Conservation (phyloP, 2,888 invertebrate species). For the Lottia gigantea region DNA sequence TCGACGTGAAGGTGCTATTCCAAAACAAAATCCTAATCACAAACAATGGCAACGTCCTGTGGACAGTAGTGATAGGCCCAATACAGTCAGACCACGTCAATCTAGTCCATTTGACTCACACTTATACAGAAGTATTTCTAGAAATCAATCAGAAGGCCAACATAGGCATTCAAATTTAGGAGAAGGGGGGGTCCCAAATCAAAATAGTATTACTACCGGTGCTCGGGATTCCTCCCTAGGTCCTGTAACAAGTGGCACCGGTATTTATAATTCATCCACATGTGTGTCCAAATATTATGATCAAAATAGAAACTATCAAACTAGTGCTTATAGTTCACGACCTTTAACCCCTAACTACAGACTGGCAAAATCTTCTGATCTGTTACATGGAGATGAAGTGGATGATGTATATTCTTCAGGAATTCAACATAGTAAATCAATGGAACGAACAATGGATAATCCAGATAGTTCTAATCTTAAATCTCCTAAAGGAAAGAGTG, state of each 20-base stretch:
- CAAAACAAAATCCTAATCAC: constrained; percentile 29
- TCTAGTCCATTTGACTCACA: constrained; percentile 18
- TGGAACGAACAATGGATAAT: constrained; percentile 3
- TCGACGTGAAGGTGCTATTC: constrained; percentile 34
- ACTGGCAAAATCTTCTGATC: constrained; percentile 2
- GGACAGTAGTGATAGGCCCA: background rate
- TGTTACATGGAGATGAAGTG: background rate
- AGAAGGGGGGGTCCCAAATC: constrained; percentile 47
- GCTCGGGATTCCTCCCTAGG: constrained; percentile 39
- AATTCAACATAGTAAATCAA: background rate
- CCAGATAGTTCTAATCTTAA: background rate
- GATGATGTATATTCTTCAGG: background rate
- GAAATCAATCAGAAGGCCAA: background rate
- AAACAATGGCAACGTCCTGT: constrained; percentile 1
- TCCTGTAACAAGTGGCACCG: constrained; percentile 28
- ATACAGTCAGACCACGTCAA: background rate
- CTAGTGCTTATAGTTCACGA: constrained; percentile 1
- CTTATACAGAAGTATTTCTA: constrained; percentile 13
- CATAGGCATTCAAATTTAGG: constrained; percentile 41
- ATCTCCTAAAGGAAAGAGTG: background rate
- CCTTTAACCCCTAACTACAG: constrained; percentile 7
- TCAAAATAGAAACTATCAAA: constrained; percentile 9
- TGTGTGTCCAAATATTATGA: background rate
- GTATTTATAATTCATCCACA: constrained; percentile 5
- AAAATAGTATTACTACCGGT: constrained; percentile 30